Conservation (phyloP, 2,888 invertebrate genomes). For the Cotesia congregata region DNA sequence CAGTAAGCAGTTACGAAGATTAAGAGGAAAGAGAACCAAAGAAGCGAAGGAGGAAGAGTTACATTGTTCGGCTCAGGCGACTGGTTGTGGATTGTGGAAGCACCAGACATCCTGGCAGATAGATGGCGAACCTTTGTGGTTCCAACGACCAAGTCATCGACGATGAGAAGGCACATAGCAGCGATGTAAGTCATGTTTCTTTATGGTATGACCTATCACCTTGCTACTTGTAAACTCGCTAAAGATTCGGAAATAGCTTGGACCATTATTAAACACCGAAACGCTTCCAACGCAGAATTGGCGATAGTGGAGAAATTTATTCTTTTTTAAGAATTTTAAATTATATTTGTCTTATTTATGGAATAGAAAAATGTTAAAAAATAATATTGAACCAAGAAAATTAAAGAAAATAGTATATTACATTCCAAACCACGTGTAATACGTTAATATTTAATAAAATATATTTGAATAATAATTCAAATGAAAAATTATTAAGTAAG, state of each 20-base stretch:
- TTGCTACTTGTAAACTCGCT: conserved; percentile 69
- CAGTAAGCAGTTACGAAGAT: conserved; percentile 41
- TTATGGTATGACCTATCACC: conserved; percentile 67
- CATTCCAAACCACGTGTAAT: too few relatives aligned
- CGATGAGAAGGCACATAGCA: conserved; percentile 53
- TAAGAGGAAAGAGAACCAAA: conserved; percentile 37
- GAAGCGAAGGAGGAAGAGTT: conserved; percentile 11
- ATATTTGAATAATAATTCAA: too few relatives aligned
- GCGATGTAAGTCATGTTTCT: conserved; percentile 68
- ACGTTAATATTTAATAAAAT: too few relatives aligned
- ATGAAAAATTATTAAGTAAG: too few relatives aligned
- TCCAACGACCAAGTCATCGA: conserved; percentile 10
- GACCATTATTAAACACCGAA: conserved; percentile 36
- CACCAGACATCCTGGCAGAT: conserved; percentile 50
- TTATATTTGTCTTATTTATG: too few relatives aligned
- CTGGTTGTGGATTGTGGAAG: neutral
- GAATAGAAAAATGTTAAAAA: too few relatives aligned
- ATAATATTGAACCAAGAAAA: too few relatives aligned
- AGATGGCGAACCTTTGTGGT: conserved; percentile 62
- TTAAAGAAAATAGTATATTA: too few relatives aligned
- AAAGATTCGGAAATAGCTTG: conserved; percentile 68
- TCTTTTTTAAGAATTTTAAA: neutral
- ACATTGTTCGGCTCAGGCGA: conserved; percentile 41
- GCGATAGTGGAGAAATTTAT: neutral
- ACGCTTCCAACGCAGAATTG: neutral